Base-by-base conservation (phyloP, 23 tunicate species). In the Trididemnum nubilum region DNA sequence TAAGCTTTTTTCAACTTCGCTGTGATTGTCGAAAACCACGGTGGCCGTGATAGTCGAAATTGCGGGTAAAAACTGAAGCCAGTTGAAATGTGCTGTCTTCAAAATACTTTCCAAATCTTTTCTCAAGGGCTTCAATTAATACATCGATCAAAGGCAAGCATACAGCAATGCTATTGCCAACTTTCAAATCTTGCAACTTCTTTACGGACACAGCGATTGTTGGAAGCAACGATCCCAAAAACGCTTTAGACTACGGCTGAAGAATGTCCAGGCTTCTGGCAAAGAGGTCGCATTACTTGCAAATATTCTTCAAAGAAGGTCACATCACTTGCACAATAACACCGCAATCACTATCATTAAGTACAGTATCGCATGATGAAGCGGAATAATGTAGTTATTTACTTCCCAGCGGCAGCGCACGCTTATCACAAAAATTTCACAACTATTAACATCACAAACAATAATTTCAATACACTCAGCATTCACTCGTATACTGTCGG, bases 131-230 rank as follows among this genome's bases (percentile, higher is more conserved):
- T 61, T 61, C 67, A 21, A 12, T 61, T 5, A 61, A n/a, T 12
- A 61, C 67, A 24, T 61, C 67, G 5, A 21, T 15, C 67, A 61
- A 61, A 61, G 67, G 67, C 67, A 61, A n/a, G 67, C 67, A 61
- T 26, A 61, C 67, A 61, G 67, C 67, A 61, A 61, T 61, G 67
- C n/a, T 61, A n/a, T 61, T 61, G 67, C 67, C 26, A 61, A 23
- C 26, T 61, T 61, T 61, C 67, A 61, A n/a, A 61, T 61, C 67
- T 61, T n/a, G 26, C 26, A 61, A n/a, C 26, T 61, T 61, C 67
- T 61, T 61, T 15, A 26, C 26, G 3, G 28, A 3, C 67, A 24
- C n/a, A 12, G 67, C 67, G 18, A 21, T 15, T 69, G 74, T 32
- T 3, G 74, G 37, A 4, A 69, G 74, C 38, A 69, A 69, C 12